These are phyloP conservation scores for Pao palembangensis DNA, from an alignment of 2,113 vertebrate genomes.

Conservation along the genomic window DNA sequence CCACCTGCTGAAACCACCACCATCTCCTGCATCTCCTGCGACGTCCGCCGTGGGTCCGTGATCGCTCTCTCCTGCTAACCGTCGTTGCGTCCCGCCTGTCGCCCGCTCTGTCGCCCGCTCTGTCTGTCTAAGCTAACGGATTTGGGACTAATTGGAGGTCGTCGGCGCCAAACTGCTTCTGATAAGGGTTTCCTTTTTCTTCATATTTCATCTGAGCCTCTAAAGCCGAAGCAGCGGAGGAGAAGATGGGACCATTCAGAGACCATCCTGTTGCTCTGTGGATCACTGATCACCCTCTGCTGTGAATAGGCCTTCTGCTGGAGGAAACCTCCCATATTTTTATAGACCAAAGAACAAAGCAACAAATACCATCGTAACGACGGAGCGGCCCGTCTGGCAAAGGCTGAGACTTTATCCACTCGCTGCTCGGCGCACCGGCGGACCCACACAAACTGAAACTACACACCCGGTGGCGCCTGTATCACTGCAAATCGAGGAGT, in stretches of 20 bases:
- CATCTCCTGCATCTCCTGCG: slow-evolving; percentile 73
- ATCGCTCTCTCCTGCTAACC: slow-evolving; percentile 71
- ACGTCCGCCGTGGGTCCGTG: slow-evolving; percentile 21
- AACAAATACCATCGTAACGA: slow-evolving; percentile 60
- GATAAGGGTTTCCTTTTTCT: slow-evolving; percentile 11
- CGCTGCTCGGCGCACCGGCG: slow-evolving; percentile 21
- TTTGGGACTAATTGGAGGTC: slow-evolving; percentile 33
- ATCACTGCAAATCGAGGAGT: slow-evolving; percentile 62
- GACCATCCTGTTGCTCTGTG: slow-evolving; percentile 69
- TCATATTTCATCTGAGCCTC: slow-evolving; percentile 57
- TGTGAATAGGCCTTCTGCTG: slow-evolving; percentile 87
- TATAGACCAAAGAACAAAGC: slow-evolving; percentile 95
- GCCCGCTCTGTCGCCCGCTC: slow-evolving; percentile 52
- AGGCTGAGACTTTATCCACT: slow-evolving; percentile 26
- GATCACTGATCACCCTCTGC: slow-evolving; percentile 70
- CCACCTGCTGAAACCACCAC: slow-evolving; percentile 67
- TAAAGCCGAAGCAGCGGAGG: slow-evolving; percentile 35
- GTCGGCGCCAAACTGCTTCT: slow-evolving; percentile 34
- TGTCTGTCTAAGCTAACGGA: slow-evolving; percentile 75
- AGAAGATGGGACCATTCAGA: slow-evolving; percentile 39
- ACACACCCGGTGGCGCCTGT: slow-evolving; percentile 26
- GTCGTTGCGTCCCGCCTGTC: slow-evolving; percentile 68
- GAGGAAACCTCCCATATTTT: slow-evolving; percentile 89
- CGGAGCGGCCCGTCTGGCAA: slow-evolving; percentile 62
- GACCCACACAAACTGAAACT: slow-evolving; percentile 51